These are phyloP conservation scores for Holotrichia oblita DNA, from an alignment of 1,140 invertebrate species.

Conservation along the genomic window DNA sequence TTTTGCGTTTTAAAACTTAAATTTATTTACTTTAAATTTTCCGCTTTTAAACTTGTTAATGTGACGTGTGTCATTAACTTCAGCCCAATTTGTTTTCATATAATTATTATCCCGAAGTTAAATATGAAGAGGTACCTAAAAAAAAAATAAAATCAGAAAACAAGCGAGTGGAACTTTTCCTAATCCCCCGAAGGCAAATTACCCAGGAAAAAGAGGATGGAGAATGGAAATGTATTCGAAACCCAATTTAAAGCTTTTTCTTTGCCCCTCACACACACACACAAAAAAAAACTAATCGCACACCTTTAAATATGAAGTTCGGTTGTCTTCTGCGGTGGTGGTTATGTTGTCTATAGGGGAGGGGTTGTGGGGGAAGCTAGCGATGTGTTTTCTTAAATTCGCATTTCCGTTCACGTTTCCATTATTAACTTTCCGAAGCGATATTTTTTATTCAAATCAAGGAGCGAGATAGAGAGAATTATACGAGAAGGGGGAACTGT, in stretches of 20 bases:
- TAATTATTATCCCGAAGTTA: neutral
- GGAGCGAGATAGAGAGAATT: neutral
- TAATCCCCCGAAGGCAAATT: conserved; percentile 47
- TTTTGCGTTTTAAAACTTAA: neutral
- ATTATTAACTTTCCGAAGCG: conserved; percentile 60
- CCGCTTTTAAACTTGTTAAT: neutral
- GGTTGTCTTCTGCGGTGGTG: neutral
- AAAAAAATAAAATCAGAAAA: conserved; percentile 22
- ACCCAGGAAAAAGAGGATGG: conserved; percentile 49
- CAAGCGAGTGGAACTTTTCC: conserved; percentile 37
- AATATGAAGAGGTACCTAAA: neutral
- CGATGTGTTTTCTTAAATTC: conserved; percentile 51
- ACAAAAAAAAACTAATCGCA: conserved; percentile 57
- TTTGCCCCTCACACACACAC: no score
- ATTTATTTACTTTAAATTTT: conserved; percentile 26
- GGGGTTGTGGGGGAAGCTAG: conserved; percentile 28
- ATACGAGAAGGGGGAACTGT: neutral
- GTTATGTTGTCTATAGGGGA: conserved; percentile 23
- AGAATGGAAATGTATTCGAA: conserved; percentile 56
- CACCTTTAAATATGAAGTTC: conserved; percentile 59
- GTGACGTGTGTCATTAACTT: neutral
- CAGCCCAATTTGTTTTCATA: conserved; percentile 28
- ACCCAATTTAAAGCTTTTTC: conserved; percentile 55
- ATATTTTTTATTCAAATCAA: conserved; percentile 61
- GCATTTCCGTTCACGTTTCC: conserved; percentile 60